These are phyloP conservation scores for Eumeta japonica DNA, from an alignment of 1,140 invertebrate species.

Conservation along the genomic window DNA sequence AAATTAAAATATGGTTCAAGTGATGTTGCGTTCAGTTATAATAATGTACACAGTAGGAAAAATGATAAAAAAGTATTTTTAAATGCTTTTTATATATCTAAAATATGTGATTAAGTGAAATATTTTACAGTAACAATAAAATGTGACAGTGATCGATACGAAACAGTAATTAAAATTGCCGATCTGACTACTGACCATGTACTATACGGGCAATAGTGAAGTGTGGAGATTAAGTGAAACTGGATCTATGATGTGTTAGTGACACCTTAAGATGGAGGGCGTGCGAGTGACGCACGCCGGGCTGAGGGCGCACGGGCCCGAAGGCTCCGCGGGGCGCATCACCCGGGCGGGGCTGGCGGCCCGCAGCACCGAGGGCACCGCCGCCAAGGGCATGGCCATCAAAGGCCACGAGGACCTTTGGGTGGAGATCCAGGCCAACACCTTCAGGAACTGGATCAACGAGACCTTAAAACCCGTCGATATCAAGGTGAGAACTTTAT, in stretches of 20 bases:
- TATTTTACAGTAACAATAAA: no score
- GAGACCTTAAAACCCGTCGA: constrained; percentile 78
- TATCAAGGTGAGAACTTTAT: constrained; percentile 55
- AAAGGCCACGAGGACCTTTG: constrained; percentile 91
- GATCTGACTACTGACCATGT: no score
- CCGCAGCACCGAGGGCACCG: constrained; percentile 85
- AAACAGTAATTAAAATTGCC: no score
- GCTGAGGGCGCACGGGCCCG: constrained; percentile 40
- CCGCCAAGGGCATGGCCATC: constrained; percentile 88
- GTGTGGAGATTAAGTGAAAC: no score
- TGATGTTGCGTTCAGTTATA: no score
- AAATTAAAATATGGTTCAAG: no score
- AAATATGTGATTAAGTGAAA: no score
- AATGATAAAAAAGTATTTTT: no score
- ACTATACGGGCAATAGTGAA: no score
- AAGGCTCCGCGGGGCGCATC: constrained; percentile 51
- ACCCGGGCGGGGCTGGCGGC: constrained; percentile 76
- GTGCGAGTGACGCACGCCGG: constrained; percentile 47
- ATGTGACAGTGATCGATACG: no score
- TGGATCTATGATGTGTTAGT: constrained; percentile 14
- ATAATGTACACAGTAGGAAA: no score
- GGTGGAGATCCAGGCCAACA: constrained; percentile 96
- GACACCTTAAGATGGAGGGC: constrained; percentile 30
- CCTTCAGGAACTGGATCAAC: constrained; percentile 98
- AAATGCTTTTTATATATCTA: no score